Percentiles rank a stretch among this genome's conserved stretches.
Evolutionary conservation across 2,113 vertebrate genomes (phyloP).

Genomic region (Chloropsis cyanopogon): DNA sequence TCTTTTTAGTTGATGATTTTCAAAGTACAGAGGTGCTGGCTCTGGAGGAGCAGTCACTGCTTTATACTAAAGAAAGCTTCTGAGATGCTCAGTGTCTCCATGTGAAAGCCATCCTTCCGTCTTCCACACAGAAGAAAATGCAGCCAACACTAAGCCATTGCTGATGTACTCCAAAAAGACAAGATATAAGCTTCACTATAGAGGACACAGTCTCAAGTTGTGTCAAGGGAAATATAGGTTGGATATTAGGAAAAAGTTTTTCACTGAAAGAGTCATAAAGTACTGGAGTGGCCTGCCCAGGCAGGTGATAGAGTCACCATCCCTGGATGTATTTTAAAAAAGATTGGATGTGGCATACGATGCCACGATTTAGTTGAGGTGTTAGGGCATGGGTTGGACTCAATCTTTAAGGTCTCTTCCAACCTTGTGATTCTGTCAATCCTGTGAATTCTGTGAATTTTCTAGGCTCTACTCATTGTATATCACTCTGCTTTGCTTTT

Average conservation of each 20-base stretch:
- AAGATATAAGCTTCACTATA: background rate
- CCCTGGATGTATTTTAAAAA: too few species aligned
- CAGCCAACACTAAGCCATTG: background rate
- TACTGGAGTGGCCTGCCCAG: too few species aligned
- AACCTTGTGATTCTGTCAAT: too few species aligned
- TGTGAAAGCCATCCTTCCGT: background rate
- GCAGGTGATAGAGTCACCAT: too few species aligned
- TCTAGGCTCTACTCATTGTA: background rate
- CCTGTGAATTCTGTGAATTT: background rate
- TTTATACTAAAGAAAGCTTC: background rate
- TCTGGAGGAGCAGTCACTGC: background rate
- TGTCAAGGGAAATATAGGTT: too few species aligned
- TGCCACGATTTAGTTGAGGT: too few species aligned
- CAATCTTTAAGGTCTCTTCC: too few species aligned
- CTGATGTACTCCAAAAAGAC: background rate
- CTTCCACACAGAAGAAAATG: background rate
- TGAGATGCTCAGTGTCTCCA: background rate
- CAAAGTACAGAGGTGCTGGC: background rate
- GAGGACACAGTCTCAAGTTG: too few species aligned
- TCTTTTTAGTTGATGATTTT: background rate
- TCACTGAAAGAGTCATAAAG: too few species aligned
- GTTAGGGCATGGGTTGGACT: too few species aligned
- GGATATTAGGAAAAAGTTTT: too few species aligned
- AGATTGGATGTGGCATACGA: too few species aligned
- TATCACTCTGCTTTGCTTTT: background rate